Percentiles rank a stretch among this genome's conserved stretches.
Conservation (phyloP, 2,888 invertebrate species). For the Platynereis dumerilii region DNA sequence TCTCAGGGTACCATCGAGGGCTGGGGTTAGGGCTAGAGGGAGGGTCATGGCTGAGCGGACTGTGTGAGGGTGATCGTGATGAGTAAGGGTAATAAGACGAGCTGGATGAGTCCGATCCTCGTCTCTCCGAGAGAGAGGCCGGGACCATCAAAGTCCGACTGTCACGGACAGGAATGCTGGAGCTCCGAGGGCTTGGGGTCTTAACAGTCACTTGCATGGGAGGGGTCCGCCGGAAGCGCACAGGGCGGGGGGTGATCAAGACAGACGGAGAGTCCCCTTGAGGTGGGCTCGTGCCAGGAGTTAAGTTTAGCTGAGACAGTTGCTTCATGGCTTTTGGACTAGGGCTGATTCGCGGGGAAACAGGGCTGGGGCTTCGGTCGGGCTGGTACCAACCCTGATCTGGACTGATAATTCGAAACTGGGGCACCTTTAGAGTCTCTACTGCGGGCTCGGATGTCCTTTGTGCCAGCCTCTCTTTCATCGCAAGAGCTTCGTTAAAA, state of each 20-base stretch:
- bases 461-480: neutral
- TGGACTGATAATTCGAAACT: constrained; percentile 26
- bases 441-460: constrained; percentile 7
- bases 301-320: too few species aligned
- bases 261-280: neutral
- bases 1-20: constrained; percentile 17
- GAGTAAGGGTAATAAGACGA: constrained; percentile 42
- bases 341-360: constrained; percentile 27
- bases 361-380: constrained; percentile 27
- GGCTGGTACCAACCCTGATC: constrained; percentile 28
- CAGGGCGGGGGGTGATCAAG: constrained; percentile 15
- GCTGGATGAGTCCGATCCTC: constrained; percentile 23
- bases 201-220: neutral
- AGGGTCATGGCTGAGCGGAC: constrained; percentile 50
- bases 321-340: constrained; percentile 25
- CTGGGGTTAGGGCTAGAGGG: constrained; percentile 27
- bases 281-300: constrained; percentile 6
- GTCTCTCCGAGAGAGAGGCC: neutral
- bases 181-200: constrained; percentile 31
- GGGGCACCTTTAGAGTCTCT: constrained; percentile 28
- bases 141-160: constrained; percentile 21
- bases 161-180: constrained; percentile 40
- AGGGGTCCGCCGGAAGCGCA: constrained; percentile 18
- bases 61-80: constrained; percentile 42
- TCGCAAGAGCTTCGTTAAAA: constrained; percentile 16